Evolutionary conservation across 1,140 invertebrate species (phyloP), one percentile per base, ranked within the genome.

Genomic region (Andrena cerasifolii): DNA sequence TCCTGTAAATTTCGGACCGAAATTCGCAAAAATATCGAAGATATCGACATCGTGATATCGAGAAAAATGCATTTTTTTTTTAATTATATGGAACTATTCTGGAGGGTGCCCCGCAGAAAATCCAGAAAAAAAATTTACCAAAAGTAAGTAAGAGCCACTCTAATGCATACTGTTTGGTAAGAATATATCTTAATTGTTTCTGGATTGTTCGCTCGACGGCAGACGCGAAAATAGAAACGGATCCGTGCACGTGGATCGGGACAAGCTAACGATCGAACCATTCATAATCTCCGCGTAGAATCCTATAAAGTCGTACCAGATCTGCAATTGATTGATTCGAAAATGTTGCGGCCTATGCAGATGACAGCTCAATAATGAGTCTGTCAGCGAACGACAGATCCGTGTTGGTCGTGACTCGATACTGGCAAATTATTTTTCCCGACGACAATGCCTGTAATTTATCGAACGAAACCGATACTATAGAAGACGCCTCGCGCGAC

Each of bases 261-360:
- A 18, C 31, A 49, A 40, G 31, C 61, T 16, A 71, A 47, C 67
- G 40, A 71, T 10, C 47, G 16, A 12, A 43, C 56, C 62, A 45
- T 75, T 66, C 72, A 56, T 75, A 66, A 75, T 75, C 72, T 21
- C 21, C 28, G n/a, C 70, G 45, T 28, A 21, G 31, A 63, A n/a
- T 75, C 51, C 61, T 66, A 33, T 56, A 56, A 56, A 56, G 36
- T 45, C 12, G 3, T 31, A 16, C 49, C 24, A 16, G 49, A n/a
- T 75, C 72, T 75, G 72, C 62, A 56, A 65, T 75, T 75, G 72
- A 75, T 75, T 66, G 72, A 75, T 75, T 56, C 47, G 51, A 75
- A 66, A 75, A 75, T 75, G 59, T 75, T 75, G 63, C 67, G 61
- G 49, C 62, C 24, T 56, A 36, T 75, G 72, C 62, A 61, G 5